Base-by-base conservation (phyloP, 1,140 invertebrate species). In the Lordiphosa mommai region DNA sequence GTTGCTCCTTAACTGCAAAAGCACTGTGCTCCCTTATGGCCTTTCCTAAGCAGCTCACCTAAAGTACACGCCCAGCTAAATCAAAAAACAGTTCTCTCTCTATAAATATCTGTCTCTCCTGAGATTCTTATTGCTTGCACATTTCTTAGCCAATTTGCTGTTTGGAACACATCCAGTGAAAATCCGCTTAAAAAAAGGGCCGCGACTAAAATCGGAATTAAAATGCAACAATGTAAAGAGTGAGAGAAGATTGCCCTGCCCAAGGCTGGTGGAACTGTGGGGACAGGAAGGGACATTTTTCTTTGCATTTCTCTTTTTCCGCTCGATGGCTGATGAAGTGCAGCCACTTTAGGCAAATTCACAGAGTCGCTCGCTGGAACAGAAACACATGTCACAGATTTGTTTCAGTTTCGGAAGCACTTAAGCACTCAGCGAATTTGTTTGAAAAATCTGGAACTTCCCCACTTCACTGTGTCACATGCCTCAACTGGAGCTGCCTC, bases 381-480 rank as follows among this genome's bases (percentile, higher is more conserved):
- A 69, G 68, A 84, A 84, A 84, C 77, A 84, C 77, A 84, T 84
- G 77, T 84, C 77, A 84, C 77, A 84, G 77, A 84, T 84, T 84
- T 84, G 77, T 84, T 84, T 84, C 77, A 72, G 68, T 72, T 84
- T 84, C 77, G 77, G 77, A 84, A 84, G 77, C 77, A 84, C 77
- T 84, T 84, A 84, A 84, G 77, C 77, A 84, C 77, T 84, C 77
- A 84, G 77, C 77, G 70, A 84, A 84, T 84, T 84, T 84, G 77
- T 84, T 84, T 84, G 77, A 68, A 72, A 84, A 69, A 73, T 76
- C 71, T 82, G 66, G 58, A 80, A 55, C 63, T 56, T 29, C 10
- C n/a, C 5, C 23, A 9, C 29, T n/a, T 17, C 29, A n/a, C 10
- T 30, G 9, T 44, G 17, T n/a, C 20, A 20, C n/a, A 3, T 2